Conservation (phyloP, 2,113 vertebrate genomes). For the Halichoeres trimaculatus region DNA sequence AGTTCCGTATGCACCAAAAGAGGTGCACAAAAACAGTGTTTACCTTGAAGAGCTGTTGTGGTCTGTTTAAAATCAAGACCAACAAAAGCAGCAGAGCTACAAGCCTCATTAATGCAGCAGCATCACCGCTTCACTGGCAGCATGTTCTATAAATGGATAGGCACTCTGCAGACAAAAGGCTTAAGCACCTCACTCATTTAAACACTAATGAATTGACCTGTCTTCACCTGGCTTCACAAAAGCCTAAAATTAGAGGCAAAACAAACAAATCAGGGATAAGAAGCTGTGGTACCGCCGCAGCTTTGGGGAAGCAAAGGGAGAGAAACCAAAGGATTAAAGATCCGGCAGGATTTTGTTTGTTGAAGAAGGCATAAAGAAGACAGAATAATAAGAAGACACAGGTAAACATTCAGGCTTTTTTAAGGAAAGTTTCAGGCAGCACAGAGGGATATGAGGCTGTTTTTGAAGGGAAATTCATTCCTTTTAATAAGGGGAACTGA, state of each 20-base stretch:
- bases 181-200: conserved; percentile 69
- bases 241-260: conserved; percentile 62
- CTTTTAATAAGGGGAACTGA: conserved; percentile 11
- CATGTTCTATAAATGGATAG: conserved; percentile 61
- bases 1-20: conserved; percentile 17
- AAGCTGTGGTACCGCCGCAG: conserved; percentile 20
- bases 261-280: conserved; percentile 63
- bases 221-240: conserved; percentile 61
- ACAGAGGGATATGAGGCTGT: not conserved
- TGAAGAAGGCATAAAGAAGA: conserved; percentile 14
- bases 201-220: conserved; percentile 73
- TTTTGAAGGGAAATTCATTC: conserved; percentile 14
- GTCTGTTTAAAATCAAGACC: conserved; percentile 43
- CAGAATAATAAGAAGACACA: conserved; percentile 1
- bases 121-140: conserved; percentile 33
- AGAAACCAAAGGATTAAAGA: conserved; percentile 34
- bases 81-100: conserved; percentile 53
- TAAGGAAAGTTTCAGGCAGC: not conserved
- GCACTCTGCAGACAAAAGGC: conserved; percentile 63
- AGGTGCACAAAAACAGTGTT: conserved; percentile 25
- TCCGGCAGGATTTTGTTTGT: not conserved
- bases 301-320: conserved; percentile 25
- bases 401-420: conserved; percentile 2
- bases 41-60: conserved; percentile 21
- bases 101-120: conserved; percentile 66